Evolutionary conservation across 2,113 vertebrate species (phyloP).

Genomic region (Elaphurus davidianus): DNA sequence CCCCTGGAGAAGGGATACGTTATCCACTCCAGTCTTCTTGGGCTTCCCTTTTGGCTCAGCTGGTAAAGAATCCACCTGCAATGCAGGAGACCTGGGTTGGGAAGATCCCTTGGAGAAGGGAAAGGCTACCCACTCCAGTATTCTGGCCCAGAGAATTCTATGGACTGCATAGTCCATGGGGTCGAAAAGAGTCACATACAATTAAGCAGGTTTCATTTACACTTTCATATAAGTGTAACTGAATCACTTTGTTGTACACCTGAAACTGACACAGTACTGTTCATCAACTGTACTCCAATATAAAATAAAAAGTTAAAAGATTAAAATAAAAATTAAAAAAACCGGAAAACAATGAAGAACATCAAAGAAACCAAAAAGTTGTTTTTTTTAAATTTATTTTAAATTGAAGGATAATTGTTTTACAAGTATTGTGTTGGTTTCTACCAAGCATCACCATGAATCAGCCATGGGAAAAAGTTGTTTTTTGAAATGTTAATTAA

Average conservation of each 20-base stretch:
- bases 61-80: not conserved
- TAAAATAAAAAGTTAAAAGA: not conserved
- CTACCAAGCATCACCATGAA: not conserved
- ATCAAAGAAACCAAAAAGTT: not conserved
- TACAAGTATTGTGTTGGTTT: not conserved
- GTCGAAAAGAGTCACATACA: accelerated
- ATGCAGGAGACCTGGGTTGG: not conserved
- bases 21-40: not conserved
- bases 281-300: not conserved
- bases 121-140: not conserved
- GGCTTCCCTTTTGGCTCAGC: not conserved
- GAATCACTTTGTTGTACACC: not conserved
- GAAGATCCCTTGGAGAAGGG: not conserved
- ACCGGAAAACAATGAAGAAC: not conserved
- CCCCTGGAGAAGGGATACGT: not conserved
- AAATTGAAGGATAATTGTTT: not conserved
- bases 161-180: not conserved
- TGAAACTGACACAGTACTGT: not conserved
- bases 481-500: not conserved
- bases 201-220: not conserved
- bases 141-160: not conserved
- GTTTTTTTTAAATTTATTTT: not conserved
- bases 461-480: not conserved
- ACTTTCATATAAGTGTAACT: not conserved
- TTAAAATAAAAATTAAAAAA: not conserved